Base-by-base conservation (phyloP, 2,888 invertebrate genomes). In the Drosophila fulvimacula region DNA sequence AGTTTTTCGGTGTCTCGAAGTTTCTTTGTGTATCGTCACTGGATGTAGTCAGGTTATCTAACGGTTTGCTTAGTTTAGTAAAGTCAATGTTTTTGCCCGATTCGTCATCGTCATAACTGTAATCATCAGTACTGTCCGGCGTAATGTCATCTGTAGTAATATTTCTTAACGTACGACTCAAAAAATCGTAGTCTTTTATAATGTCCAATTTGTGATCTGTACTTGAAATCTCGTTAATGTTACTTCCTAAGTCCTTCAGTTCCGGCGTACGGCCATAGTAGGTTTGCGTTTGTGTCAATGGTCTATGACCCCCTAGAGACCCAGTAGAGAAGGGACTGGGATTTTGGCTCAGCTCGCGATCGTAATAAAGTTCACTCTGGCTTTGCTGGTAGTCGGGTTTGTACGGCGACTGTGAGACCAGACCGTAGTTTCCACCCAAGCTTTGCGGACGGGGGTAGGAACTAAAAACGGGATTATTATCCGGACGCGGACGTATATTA, bases 401-500 rank as follows among this genome's bases (percentile, higher is more conserved):
- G 7, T 79, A 76, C 0, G 76, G 56, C 1, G 79, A 78, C 6
- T 77, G 81, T 0, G 85, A 70, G 1, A 76, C 34, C 13, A 79
- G 34, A 0, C 79, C 85, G 41, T 90, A 84, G 19, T 59, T 69
- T 13, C 71, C 81, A 9, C 53, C 67, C 15, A 49, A 61, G 44
- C 39, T 74, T 15, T 79, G 83, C 1, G 83, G 84, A 13, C 73
- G 70, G 1, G 74, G 62, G 19, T 83, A 68, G 1, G 71, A 70
- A 7, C 79, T 79, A 5, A 81, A 66, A 0, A 69, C 75, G 0
- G 79, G 70, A 39, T 76, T 81, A 0, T 61, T 49, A 11, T 84
- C 81, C 2, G 92, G 91, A 38, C 85, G 83, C 0, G 88, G 92
- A 5, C 90, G 77, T 68, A 92, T 92, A 49, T 92, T 92, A 42